Conservation (phyloP, 2,888 invertebrate species). For the Ellobium chinense region DNA sequence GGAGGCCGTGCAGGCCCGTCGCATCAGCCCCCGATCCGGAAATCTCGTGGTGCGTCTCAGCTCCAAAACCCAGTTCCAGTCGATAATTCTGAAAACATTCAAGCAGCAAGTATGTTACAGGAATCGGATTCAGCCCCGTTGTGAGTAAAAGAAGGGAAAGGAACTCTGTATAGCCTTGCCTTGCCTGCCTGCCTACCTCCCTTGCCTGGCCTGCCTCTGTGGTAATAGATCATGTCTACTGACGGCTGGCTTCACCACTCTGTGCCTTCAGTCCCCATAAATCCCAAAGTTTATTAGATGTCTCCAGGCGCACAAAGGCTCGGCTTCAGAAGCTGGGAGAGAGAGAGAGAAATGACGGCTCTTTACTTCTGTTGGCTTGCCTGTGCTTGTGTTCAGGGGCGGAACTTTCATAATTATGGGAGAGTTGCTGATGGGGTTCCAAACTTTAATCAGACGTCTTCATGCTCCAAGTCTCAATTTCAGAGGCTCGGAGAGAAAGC, state of each 20-base stretch:
- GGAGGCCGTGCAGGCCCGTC: no score
- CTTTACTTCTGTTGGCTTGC: no score
- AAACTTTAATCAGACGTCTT: no score
- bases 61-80: no score
- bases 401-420: no score
- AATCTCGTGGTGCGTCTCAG: no score
- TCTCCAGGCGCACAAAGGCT: constrained; percentile 28
- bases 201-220: neutral
- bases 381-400: no score
- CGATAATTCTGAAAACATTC: no score
- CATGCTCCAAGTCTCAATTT: neutral
- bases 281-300: constrained; percentile 24
- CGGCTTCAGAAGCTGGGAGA: neutral
- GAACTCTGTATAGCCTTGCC: neutral
- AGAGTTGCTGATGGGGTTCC: neutral
- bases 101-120: no score
- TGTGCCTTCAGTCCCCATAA: constrained; percentile 4
- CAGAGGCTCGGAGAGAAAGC: neutral
- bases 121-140: no score
- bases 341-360: neutral
- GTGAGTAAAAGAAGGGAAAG: neutral
- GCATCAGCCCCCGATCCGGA: no score
- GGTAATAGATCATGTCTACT: constrained; percentile 21
- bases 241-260: neutral
- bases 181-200: neutral